These are phyloP conservation scores for Meloidogyne floridensis DNA, from an alignment of 1,140 invertebrate genomes.

Conservation along the genomic window DNA sequence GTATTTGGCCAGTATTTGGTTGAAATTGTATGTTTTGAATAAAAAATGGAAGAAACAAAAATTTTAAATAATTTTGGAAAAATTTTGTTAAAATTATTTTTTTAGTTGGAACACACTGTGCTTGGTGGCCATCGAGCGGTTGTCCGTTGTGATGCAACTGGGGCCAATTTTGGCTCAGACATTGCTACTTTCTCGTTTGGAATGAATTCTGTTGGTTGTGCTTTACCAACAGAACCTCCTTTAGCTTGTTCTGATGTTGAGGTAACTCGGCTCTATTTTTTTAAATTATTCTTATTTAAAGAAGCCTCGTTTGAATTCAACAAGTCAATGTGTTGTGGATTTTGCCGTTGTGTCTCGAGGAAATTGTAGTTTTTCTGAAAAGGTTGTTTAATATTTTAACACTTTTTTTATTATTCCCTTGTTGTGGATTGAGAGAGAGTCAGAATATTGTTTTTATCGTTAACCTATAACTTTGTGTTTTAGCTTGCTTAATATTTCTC, in stretches of 20 bases:
- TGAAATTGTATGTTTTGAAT: conserved; percentile 2
- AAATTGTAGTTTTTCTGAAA: conserved; percentile 62
- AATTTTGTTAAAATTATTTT: neutral
- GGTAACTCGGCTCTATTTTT: conserved; percentile 22
- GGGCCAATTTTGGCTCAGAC: conserved; percentile 60
- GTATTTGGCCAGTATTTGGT: neutral
- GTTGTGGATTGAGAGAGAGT: too few species aligned
- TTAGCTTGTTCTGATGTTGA: conserved; percentile 53
- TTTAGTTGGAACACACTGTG: conserved; percentile 49
- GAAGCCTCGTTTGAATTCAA: conserved; percentile 26
- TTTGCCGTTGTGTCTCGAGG: conserved; percentile 62
- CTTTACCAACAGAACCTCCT: conserved; percentile 47
- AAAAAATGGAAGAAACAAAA: neutral
- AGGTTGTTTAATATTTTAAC: conserved; percentile 25
- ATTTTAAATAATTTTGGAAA: neutral
- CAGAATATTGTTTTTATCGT: too few species aligned
- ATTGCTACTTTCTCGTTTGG: conserved; percentile 44
- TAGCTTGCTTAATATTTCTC: too few species aligned
- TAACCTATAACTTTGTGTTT: too few species aligned
- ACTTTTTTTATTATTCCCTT: neutral
- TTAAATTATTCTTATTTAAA: neutral
- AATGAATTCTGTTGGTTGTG: conserved; percentile 56
- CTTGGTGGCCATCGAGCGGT: conserved; percentile 46
- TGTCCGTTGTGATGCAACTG: conserved; percentile 60
- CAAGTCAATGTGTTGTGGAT: conserved; percentile 42